phyloP scores from a whole-genome alignment of 2,797 vertebrate species.

The Helarctos malayanus region DNA sequence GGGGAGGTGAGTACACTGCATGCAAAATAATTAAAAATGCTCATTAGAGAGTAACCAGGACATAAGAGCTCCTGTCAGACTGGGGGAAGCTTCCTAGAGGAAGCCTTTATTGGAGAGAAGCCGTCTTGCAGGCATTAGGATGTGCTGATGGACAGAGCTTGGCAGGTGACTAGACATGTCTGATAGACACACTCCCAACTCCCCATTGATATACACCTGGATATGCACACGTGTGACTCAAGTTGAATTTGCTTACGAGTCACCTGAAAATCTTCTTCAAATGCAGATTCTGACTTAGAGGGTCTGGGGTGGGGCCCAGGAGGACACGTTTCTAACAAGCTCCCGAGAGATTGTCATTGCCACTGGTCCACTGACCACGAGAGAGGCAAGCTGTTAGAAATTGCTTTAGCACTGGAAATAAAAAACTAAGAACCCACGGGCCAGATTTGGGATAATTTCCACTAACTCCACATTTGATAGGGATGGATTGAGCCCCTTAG shows the following conservation, averaged over 20 bases:
- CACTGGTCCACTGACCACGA: no score
- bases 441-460: not conserved
- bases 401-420: not conserved
- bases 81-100: not conserved
- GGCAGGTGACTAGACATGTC: not conserved
- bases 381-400: not conserved
- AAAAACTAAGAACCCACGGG: not conserved
- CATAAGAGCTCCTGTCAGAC: not conserved
- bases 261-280: not conserved
- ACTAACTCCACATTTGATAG: not conserved
- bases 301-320: not conserved
- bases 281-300: not conserved
- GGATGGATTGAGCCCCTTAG: not conserved
- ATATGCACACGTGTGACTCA: not conserved
- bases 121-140: not conserved
- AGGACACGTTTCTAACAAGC: not conserved
- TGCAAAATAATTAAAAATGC: slow-evolving; percentile 8
- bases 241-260: not conserved
- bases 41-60: slow-evolving; percentile 1
- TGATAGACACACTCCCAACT: not conserved
- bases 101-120: not conserved
- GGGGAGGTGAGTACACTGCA: not conserved
- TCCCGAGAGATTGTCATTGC: not conserved
- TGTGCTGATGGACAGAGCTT: not conserved
- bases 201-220: not conserved